Conservation (phyloP, 2,113 vertebrate genomes). For the Oncorhynchus keta region DNA sequence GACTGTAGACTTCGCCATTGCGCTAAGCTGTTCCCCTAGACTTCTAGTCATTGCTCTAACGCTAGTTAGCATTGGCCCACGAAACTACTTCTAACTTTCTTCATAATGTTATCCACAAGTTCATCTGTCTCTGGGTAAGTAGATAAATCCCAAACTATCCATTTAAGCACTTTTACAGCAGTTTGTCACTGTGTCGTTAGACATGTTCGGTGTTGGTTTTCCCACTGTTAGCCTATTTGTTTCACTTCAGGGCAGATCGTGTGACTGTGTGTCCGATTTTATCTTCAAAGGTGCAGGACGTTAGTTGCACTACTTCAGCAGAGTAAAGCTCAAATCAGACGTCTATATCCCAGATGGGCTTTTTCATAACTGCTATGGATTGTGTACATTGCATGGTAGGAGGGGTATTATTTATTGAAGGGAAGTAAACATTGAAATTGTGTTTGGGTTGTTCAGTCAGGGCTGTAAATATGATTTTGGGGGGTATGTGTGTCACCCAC, state of each 20-base stretch:
- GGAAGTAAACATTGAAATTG: constrained; percentile 24
- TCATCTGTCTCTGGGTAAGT: no score
- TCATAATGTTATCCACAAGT: no score
- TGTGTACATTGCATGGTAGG: background rate
- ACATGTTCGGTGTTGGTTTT: background rate
- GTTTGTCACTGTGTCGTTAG: background rate
- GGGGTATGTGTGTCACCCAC: constrained; percentile 34
- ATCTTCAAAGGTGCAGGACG: background rate
- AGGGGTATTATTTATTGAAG: background rate
- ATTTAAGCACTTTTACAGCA: constrained; percentile 8
- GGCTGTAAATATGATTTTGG: background rate
- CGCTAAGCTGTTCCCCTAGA: no score
- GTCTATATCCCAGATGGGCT: background rate
- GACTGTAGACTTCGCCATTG: no score
- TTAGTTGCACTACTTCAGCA: background rate
- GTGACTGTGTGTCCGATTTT: background rate
- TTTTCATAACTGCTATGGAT: background rate
- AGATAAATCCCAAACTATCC: no score
- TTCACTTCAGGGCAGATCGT: background rate
- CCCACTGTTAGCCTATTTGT: no score
- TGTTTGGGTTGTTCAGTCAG: background rate
- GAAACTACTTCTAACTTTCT: no score
- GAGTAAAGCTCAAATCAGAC: background rate
- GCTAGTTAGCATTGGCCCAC: no score
- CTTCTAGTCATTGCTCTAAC: no score